Percentiles rank a stretch among this genome's conserved stretches.
These are phyloP conservation scores for Ataeniobius toweri DNA, from an alignment of 2,797 vertebrate genomes.

Conservation along the genomic window DNA sequence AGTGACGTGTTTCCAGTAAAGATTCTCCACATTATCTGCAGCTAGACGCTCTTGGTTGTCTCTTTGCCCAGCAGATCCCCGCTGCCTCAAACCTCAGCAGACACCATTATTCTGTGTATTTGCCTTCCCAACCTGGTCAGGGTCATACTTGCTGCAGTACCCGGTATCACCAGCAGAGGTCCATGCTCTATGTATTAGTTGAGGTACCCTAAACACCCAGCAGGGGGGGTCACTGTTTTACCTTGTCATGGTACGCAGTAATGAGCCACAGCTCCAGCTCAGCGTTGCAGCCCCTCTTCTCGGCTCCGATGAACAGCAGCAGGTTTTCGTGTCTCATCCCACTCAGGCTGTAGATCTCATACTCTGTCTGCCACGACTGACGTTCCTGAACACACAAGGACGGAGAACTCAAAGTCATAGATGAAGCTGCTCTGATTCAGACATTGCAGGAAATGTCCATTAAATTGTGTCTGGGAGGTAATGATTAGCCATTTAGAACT, in stretches of 20 bases:
- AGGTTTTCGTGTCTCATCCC: conserved; percentile 98
- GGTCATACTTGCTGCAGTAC: not conserved
- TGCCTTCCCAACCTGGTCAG: not conserved
- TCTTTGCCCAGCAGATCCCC: not conserved
- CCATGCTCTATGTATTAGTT: not conserved
- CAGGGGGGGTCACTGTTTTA: conserved; percentile 43
- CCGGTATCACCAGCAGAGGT: not conserved
- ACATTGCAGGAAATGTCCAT: not conserved
- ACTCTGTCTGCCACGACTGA: conserved; percentile 98
- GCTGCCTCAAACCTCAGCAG: no score
- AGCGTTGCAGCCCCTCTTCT: conserved; percentile 92
- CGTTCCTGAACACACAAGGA: conserved; percentile 84
- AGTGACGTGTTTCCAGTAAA: not conserved
- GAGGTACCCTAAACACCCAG: not conserved
- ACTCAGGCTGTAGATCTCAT: conserved; percentile 92
- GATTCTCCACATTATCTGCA: not conserved
- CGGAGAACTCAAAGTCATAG: not conserved
- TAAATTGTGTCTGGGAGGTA: no score
- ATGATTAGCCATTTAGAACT: conserved; percentile 9
- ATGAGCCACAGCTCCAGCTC: conserved; percentile 97
- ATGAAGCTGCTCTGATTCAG: not conserved
- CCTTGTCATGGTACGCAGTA: conserved; percentile 95
- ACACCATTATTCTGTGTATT: not conserved
- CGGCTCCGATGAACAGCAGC: conserved; percentile 93
- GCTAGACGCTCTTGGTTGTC: not conserved